Evolutionary conservation across 2,113 vertebrate species (phyloP).

Genomic region (Mola mola): DNA sequence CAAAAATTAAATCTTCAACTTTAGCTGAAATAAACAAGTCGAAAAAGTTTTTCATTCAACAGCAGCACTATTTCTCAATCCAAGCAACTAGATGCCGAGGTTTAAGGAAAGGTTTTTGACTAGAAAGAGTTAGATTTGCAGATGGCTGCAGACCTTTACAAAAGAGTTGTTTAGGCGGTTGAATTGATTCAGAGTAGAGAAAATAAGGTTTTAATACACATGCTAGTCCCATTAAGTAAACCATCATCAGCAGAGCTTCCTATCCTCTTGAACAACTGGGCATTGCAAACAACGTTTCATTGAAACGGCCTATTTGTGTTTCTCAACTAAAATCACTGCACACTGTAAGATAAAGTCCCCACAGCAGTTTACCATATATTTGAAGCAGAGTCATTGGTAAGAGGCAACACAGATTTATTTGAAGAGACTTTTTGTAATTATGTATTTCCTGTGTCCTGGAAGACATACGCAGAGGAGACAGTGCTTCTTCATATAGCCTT

Average conservation of each 20-base stretch:
- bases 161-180: background rate
- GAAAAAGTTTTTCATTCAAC: background rate
- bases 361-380: conserved; percentile 4
- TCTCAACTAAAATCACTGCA: background rate
- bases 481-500: conserved; percentile 51
- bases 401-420: conserved; percentile 34
- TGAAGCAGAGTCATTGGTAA: conserved; percentile 10
- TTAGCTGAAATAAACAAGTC: conserved; percentile 1
- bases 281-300: conserved; percentile 50
- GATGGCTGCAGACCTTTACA: background rate
- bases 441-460: conserved; percentile 25
- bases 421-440: conserved; percentile 36
- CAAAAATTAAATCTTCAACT: background rate
- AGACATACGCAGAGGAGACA: conserved; percentile 38
- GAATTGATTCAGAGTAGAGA: conserved; percentile 11
- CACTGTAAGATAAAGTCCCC: conserved; percentile 4
- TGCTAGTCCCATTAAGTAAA: conserved; percentile 22
- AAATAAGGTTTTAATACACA: conserved; percentile 33
- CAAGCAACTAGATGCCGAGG: too few relatives aligned
- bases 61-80: background rate
- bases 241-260: conserved; percentile 41
- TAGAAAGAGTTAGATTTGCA: background rate
- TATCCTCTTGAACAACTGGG: conserved; percentile 25
- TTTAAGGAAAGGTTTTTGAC: background rate
- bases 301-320: conserved; percentile 38